Base-by-base conservation (phyloP, 2,113 vertebrate genomes). In the Tor tambroides region DNA sequence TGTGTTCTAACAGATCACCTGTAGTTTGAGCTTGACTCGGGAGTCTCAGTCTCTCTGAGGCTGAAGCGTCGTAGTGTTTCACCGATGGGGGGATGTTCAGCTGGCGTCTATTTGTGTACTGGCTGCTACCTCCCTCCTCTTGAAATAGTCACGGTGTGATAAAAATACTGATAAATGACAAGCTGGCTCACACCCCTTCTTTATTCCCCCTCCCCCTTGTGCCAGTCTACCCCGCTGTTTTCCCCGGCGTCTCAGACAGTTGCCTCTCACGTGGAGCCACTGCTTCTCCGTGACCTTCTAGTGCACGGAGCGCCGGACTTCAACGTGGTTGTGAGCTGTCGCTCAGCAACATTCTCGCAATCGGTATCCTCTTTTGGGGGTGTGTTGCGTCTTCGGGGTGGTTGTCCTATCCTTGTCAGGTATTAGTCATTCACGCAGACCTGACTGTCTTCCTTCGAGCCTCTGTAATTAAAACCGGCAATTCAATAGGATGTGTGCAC, bases 151-250 rank as follows among this genome's bases (percentile, higher is more conserved):
- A 17, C 67, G 61, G 78, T 88, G 87, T 80, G 85, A 88, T 92
- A 91, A 89, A 91, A 91, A 92, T 91, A 92, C 86, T 65, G 80
- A 89, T 89, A 89, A 89, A 89, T 81, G 85, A 91, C 88, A 88
- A 86, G 83, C 87, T 81, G 81, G 88, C 89, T 88, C 59, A 30
- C 69, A 76, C 83, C 56, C 80, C 87, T 84, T 49, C 86, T 91
- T 91, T 88, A 89, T 90, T 86, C 86, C 85, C 85, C 56, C 56
- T 43, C 32, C 76, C 83, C 32, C 69, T 71, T 78, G 30, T 76
- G 26, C 87, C 59, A 86, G 85, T 82, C 61, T 83, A 63, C 86
- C 87, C 75, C 32, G 72, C 61, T 71, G 23, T 81, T 72, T 46
- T 77, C 49, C 79, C 8, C 76, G 51, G 61, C 21, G 21, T 78